These are phyloP conservation scores for Spatulosminthurus flaviceps DNA, from an alignment of 2,888 invertebrate species.

Conservation along the genomic window DNA sequence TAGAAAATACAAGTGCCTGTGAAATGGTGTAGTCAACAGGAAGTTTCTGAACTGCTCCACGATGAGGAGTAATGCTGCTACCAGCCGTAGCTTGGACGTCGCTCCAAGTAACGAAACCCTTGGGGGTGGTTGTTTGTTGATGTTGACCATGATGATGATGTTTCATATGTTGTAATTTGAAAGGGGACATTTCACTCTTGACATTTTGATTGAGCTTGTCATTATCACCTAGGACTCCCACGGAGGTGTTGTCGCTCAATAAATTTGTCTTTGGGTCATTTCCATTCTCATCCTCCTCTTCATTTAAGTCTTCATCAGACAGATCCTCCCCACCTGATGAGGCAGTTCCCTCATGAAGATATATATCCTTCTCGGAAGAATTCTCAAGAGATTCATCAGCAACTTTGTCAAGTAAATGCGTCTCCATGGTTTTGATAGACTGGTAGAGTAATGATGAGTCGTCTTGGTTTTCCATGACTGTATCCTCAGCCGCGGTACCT, in stretches of 20 bases:
- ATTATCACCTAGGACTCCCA: conserved; percentile 6
- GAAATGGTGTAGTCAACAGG: conserved; percentile 60
- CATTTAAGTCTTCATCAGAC: conserved; percentile 36
- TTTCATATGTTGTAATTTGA: conserved; percentile 27
- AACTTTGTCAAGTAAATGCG: conserved; percentile 51
- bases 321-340: conserved; percentile 21
- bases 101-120: conserved; percentile 63
- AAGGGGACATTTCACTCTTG: conserved; percentile 32
- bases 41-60: conserved; percentile 55
- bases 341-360: conserved; percentile 47
- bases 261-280: conserved; percentile 38
- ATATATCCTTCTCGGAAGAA: conserved; percentile 61
- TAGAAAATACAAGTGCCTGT: conserved; percentile 28
- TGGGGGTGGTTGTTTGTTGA: conserved; percentile 59
- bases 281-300: conserved; percentile 36
- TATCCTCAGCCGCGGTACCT: conserved; percentile 46
- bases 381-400: conserved; percentile 58
- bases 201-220: conserved; percentile 50
- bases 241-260: conserved; percentile 48
- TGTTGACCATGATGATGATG: conserved; percentile 39
- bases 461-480: conserved; percentile 45
- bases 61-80: conserved; percentile 26
- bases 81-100: conserved; percentile 51
- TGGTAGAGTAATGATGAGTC: conserved; percentile 57
- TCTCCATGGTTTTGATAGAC: conserved; percentile 59